Conservation (phyloP, 2,888 invertebrate genomes). For the Drosophila rellima region DNA sequence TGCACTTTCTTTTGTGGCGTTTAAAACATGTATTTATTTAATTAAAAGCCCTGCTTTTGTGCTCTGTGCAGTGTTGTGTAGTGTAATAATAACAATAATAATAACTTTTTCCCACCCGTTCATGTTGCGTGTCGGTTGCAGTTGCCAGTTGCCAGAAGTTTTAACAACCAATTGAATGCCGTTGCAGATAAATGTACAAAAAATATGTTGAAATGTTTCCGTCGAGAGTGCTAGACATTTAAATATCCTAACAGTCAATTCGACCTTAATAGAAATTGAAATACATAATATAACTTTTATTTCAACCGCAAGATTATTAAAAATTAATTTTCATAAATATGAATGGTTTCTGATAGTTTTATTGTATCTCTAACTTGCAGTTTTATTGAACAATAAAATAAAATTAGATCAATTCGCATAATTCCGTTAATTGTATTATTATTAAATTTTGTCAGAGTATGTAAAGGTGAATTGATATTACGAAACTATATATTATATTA, state of each 20-base stretch:
- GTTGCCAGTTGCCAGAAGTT: constrained; percentile 35
- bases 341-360: no score
- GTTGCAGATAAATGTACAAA: constrained; percentile 36
- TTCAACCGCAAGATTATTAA: not conserved
- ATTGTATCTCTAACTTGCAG: no score
- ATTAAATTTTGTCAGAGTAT: no score
- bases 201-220: constrained; percentile 7
- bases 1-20: constrained; percentile 59
- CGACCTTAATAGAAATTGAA: not conserved
- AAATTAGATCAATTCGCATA: no score
- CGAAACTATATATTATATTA: not conserved
- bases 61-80: constrained; percentile 39
- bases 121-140: constrained; percentile 17
- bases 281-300: not conserved
- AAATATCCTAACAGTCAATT: constrained; percentile 24
- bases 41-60: constrained; percentile 55
- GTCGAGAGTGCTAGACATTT: not conserved
- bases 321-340: no score
- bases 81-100: constrained; percentile 62
- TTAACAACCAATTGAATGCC: constrained; percentile 55
- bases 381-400: no score
- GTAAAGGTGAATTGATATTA: not conserved
- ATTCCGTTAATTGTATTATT: no score
- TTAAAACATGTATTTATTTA: constrained; percentile 68
- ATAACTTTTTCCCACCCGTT: constrained; percentile 20